phyloP scores from a whole-genome alignment of 2,888 invertebrate genomes.

The Gryllus longicercus region DNA sequence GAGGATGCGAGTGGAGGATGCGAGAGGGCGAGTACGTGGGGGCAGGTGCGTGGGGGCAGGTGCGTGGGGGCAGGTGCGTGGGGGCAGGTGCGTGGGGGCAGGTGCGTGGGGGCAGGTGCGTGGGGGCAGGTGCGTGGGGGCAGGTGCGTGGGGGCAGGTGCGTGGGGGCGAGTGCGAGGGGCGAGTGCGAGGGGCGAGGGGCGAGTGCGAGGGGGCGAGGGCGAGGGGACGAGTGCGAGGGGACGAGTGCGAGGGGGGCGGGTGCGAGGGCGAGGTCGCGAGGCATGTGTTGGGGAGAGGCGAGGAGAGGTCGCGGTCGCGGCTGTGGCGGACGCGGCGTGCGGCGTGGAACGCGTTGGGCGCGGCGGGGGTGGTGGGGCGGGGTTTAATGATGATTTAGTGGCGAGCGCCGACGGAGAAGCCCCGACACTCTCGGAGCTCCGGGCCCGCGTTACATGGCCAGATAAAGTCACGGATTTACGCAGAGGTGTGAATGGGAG shows the following conservation, averaged over 20 bases:
- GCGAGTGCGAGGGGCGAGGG: too few species aligned
- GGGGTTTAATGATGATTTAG: constrained; percentile 11
- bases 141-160: too few species aligned
- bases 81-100: too few species aligned
- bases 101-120: too few species aligned
- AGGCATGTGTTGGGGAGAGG: neutral
- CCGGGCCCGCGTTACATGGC: neutral
- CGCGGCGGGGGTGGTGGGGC: neutral
- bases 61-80: too few species aligned
- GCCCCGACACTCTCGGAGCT: constrained; percentile 4
- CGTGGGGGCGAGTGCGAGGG: too few species aligned
- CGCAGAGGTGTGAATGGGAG: constrained; percentile 17
- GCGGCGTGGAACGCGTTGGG: neutral
- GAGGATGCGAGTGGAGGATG: too few species aligned
- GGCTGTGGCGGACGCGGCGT: neutral
- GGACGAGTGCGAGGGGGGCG: neutral
- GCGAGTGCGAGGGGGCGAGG: too few species aligned
- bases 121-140: too few species aligned
- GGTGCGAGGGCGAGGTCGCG: neutral
- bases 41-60: too few species aligned
- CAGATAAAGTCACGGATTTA: constrained; percentile 17
- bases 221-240: too few species aligned
- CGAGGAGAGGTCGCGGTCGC: neutral
- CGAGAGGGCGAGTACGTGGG: too few species aligned
- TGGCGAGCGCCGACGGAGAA: neutral